These are phyloP conservation scores for Harpagifer antarcticus DNA, from an alignment of 2,797 vertebrate genomes.

Conservation along the genomic window DNA sequence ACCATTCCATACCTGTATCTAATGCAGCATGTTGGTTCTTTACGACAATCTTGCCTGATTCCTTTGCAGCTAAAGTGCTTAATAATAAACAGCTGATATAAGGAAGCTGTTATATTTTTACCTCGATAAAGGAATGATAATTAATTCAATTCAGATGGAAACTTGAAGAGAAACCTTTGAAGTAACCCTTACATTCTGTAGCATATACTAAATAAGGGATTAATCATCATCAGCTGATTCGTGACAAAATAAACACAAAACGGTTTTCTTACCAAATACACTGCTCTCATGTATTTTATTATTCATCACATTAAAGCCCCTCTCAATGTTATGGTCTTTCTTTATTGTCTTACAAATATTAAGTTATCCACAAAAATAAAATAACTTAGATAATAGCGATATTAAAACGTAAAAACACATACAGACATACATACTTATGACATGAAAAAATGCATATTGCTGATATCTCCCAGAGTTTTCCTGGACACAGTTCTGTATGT, in stretches of 20 bases:
- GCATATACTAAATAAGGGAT: constrained; percentile 1
- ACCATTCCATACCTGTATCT: not conserved
- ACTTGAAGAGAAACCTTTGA: constrained; percentile 8
- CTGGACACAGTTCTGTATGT: constrained; percentile 80
- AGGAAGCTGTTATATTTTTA: not conserved
- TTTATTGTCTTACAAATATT: constrained; percentile 89
- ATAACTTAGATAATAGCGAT: constrained; percentile 88
- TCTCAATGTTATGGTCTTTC: constrained; percentile 77
- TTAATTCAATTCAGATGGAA: not conserved
- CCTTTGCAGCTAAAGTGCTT: not conserved
- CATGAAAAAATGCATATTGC: constrained; percentile 80
- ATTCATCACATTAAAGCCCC: constrained; percentile 74
- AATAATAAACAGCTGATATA: not conserved
- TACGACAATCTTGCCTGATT: not conserved
- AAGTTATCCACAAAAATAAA: constrained; percentile 90
- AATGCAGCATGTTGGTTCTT: not conserved
- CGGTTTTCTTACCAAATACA: constrained; percentile 39
- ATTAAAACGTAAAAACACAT: constrained; percentile 86
- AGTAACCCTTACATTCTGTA: not conserved
- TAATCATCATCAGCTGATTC: constrained; percentile 24
- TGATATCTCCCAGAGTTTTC: constrained; percentile 79
- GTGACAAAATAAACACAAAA: constrained; percentile 45
- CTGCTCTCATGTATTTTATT: constrained; percentile 67
- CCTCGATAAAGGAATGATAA: not conserved
- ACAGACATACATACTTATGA: constrained; percentile 79